A percentile compares a stretch with the other conserved stretches of the same genome.
These are phyloP conservation scores for Drosophila aff. DNA, from an alignment of 1,140 invertebrate species.

Conservation along the genomic window DNA sequence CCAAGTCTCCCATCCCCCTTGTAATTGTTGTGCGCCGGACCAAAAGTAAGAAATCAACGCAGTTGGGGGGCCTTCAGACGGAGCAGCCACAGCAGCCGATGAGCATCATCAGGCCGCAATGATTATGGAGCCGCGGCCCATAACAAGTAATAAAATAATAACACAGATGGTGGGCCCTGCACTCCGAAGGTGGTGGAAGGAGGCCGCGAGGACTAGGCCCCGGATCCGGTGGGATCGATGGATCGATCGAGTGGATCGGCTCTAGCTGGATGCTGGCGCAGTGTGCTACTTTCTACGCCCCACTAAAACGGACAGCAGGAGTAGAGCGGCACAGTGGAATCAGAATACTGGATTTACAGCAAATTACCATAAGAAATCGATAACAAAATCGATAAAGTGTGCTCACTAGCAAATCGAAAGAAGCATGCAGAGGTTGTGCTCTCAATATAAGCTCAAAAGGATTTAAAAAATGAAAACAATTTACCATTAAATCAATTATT, in stretches of 20 bases:
- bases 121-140: constrained; percentile 70
- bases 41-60: constrained; percentile 83
- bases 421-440: fast-evolving
- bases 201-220: constrained; percentile 27
- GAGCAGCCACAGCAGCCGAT: constrained; percentile 26
- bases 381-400: neutral
- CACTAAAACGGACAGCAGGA: constrained; percentile 40
- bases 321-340: constrained; percentile 46
- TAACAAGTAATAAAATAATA: constrained; percentile 84
- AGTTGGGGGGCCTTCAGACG: constrained; percentile 71
- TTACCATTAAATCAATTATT: no score
- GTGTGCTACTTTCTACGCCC: constrained; percentile 77
- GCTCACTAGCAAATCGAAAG: fast-evolving
- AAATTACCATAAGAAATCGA: neutral
- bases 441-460: neutral
- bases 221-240: constrained; percentile 19
- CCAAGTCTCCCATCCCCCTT: constrained; percentile 44
- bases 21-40: constrained; percentile 69
- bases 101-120: constrained; percentile 53
- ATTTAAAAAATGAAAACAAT: neutral
- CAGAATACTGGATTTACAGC: neutral
- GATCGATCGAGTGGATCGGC: constrained; percentile 4
- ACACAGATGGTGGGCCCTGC: constrained; percentile 77
- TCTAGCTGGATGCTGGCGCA: constrained; percentile 35
- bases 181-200: constrained; percentile 26